These are phyloP conservation scores for Drosophila tristis DNA, from an alignment of 1,140 invertebrate genomes.

Conservation along the genomic window DNA sequence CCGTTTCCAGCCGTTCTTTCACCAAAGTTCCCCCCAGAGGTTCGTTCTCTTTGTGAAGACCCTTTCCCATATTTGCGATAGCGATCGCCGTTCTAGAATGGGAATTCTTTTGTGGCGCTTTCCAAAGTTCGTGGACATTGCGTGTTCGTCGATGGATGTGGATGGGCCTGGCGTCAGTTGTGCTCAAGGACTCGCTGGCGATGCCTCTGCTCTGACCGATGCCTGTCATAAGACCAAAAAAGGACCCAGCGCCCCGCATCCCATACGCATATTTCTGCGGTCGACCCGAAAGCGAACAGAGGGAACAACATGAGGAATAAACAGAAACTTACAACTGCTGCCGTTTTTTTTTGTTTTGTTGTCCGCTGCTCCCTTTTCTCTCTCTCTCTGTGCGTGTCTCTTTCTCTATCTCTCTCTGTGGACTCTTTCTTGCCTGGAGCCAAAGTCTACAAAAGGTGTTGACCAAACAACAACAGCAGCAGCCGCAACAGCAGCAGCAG, in stretches of 20 bases:
- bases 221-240: slow-evolving; percentile 71
- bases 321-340: slow-evolving; percentile 79
- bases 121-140: slow-evolving; percentile 32
- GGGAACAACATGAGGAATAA: slow-evolving; percentile 37
- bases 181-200: slow-evolving; percentile 65
- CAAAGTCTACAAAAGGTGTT: slow-evolving; percentile 81
- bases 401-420: slow-evolving; percentile 21
- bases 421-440: slow-evolving; percentile 69
- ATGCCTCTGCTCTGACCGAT: slow-evolving; percentile 31
- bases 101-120: slow-evolving; percentile 45
- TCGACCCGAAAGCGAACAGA: slow-evolving; percentile 40
- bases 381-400: not conserved
- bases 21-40: too few relatives aligned
- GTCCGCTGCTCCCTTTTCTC: too few relatives aligned
- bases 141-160: slow-evolving; percentile 29
- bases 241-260: slow-evolving; percentile 41
- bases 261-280: slow-evolving; percentile 77
- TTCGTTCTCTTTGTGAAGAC: too few relatives aligned
- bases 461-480: slow-evolving; percentile 65
- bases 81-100: slow-evolving; percentile 35
- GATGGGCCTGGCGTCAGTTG: slow-evolving; percentile 60
- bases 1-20: too few relatives aligned
- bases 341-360: slow-evolving; percentile 44
- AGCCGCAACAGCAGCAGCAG: slow-evolving; percentile 14
- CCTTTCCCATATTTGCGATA: slow-evolving; percentile 19